Base-by-base conservation (phyloP, 1,140 invertebrate genomes). In the Rhizoglyphus robini region DNA sequence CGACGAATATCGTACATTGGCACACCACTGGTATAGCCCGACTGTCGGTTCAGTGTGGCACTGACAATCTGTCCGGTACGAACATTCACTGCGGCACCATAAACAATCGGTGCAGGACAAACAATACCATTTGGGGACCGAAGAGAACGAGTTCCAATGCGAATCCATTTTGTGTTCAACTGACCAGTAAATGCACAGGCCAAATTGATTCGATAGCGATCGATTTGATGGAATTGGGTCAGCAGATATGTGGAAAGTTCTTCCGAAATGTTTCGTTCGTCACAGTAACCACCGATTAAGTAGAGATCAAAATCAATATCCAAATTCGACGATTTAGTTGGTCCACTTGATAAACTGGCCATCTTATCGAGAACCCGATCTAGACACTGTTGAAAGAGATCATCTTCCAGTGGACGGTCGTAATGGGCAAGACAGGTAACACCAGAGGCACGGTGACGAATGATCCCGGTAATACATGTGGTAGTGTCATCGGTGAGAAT, bases 401-500 rank as follows among this genome's bases (percentile, higher is more conserved):
- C 31, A 23, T 46, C 41, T 15, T 46, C 41, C 23, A 54, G 20
- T 32, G 51, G 51, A 1, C 15, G 58, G 36, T 60, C 58, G 36
- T 34, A 41, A 46, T 60, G 58, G 25, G 15, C 15, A 20, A 60
- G 30, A 34, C 32, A 60, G 3, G 27, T 60, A 27, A 29, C 29
- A 3, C 15, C 15, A n/a, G 58, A 29, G 1, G 15, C 18, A 27
- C 27, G 25, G 13, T 15, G 27, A 23, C 58, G 58, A n/a, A 60
- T 3, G 15, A 60, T 15, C 3, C 3, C 58, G 25, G 58, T 13
- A 2, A 60, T 29, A 60, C 58, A 60, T 20, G 58, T 60, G 11
- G 58, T 60, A 15, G 27, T 60, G 29, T 60, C 58, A 27, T 60
- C 58, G 3, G 58, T 60, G 15, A 60, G 2, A n/a, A 60, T 46